A percentile compares a stretch with the other conserved stretches of the same genome.
Evolutionary conservation across 2,113 vertebrate genomes (phyloP).

Genomic region (Cebidichthys violaceus): DNA sequence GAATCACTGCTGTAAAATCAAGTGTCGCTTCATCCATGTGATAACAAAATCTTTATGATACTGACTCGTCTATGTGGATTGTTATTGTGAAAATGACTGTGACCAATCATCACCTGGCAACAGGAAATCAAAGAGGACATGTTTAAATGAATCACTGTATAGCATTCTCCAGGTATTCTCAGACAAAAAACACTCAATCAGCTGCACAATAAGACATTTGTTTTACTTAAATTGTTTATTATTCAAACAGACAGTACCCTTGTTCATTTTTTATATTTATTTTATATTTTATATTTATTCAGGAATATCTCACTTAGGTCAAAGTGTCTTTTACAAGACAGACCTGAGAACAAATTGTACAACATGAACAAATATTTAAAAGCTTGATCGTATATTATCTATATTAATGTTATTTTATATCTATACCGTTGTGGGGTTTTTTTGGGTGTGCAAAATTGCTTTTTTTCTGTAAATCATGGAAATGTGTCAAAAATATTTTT

Average conservation of each 20-base stretch:
- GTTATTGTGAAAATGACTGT: slow-evolving; percentile 18
- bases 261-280: not conserved
- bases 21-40: not conserved
- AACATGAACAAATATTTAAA: not conserved
- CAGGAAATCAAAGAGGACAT: slow-evolving; percentile 34
- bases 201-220: not conserved
- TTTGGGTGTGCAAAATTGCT: not conserved
- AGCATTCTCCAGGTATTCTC: not conserved
- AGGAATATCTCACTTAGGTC: not conserved
- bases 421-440: not conserved
- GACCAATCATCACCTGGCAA: slow-evolving; percentile 32
- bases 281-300: too few species aligned
- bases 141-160: not conserved
- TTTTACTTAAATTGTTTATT: not conserved
- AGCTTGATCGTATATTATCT: not conserved
- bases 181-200: not conserved
- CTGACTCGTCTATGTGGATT: not conserved
- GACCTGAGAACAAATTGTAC: not conserved
- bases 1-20: not conserved
- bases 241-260: not conserved
- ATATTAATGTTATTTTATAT: not conserved
- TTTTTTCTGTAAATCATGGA: not conserved
- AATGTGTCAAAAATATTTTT: not conserved
- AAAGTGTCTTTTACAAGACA: not conserved
- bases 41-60: not conserved